Base-by-base conservation (phyloP, 2,113 vertebrate genomes). In the Urocolius indicus region DNA sequence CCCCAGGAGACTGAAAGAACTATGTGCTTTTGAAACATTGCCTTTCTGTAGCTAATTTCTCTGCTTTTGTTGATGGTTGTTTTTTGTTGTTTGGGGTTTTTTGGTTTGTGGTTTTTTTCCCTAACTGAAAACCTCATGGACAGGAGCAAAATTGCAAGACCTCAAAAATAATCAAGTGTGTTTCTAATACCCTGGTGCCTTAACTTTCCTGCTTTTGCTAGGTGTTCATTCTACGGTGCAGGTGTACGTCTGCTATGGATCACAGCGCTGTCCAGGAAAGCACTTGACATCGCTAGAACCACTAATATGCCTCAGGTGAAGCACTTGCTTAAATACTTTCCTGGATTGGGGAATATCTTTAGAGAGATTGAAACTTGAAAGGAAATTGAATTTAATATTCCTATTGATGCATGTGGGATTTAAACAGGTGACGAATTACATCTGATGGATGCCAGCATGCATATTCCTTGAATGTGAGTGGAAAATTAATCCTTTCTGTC, bases 1-100 rank as follows among this genome's bases (percentile, higher is more conserved):
- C 89, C 96, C 66, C 91, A 4, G 34, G 94, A 90, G 92, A 78
- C 88, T 16, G 17, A 41, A 45, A 63, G 71, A 95, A 57, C 90
- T 90, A 71, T 36, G 87, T 74, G 94, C 83, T 86, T 94, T 95
- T 89, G 69, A 94, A 96, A 93, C 2, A 0, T 34, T 92, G 65
- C 90, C 54, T 93, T 88, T 90, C 86, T 96, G 45, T 65, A 84
- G 73, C 91, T 94, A 93, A 95, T 96, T 97, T 96, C 38, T 78
- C 82, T 91, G 45, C 0, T 17, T 93, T 80, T 83, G 63, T 65
- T 41, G 9, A 41, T 41, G 38, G 38, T 41, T 41, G 38, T 41
- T 41, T 41, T 41, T 41, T 41, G 38, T 41, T 41, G 38, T 41
- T 41, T 75, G 59, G 59, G 16, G 0, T 6, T 48, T 34, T n/a